Base-by-base conservation (phyloP, 2,888 invertebrate species). In the Pseudanteris insignis region DNA sequence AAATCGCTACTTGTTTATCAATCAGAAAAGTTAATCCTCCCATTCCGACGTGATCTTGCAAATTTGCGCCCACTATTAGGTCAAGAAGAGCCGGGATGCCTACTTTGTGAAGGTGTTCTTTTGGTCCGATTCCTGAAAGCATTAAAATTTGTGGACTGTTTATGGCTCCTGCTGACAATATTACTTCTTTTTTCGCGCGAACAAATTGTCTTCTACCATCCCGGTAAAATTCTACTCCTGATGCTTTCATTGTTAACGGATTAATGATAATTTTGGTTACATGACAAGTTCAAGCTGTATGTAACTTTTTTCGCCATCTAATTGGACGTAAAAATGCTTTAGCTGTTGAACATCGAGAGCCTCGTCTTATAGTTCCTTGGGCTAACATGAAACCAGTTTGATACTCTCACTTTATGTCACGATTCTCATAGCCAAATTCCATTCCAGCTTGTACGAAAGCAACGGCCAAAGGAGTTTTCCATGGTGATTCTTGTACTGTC, bases 91-190 rank as follows among this genome's bases (percentile, higher is more conserved):
- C 86, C 4, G 86, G 86, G 34, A 94, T 90, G 2, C 89, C 89
- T 0, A 89, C 82, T 33, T 87, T 83, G 60, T 82, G 80, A 7
- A 93, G 81, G 68, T 93, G 91, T 8, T 86, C 81, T 44, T 83
- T 82, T 0, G 92, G 91, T 0, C 91, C 91, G 41, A 93, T 84
- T 0, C 96, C 96, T 0, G 94, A 94, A 0, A 96, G 80, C 93
- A 96, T 93, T 58, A 97, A 81, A 41, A 97, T 81, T 75, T 96
- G 96, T 0, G 96, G 94, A 7, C 90, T 89, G 75, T 96, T 96
- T 15, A 97, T 91, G 0, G 96, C 88, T 0, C 96, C 96, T 0
- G 94, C 94, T 7, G 93, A 89, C 26, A 96, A 75, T 36, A 96
- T 91, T 0, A 96, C 87, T 79, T 94, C 94, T 70, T 91, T 90